phyloP scores from a whole-genome alignment of 1,140 invertebrate species.

The silkworm (Bombyx mori) region DNA sequence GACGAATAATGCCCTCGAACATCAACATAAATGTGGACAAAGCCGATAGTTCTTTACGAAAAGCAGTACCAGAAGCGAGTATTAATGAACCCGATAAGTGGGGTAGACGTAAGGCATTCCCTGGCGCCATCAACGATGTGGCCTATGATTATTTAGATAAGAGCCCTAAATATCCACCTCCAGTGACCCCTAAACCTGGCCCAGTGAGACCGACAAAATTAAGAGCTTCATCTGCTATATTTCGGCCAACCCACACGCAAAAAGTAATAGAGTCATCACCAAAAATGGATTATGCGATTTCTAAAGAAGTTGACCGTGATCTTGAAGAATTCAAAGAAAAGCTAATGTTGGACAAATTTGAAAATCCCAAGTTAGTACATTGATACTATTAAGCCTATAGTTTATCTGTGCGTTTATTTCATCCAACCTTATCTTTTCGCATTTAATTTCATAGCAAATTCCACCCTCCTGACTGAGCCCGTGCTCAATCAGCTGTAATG shows the following conservation, averaged over 20 bases:
- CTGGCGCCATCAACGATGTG: slow-evolving; percentile 4
- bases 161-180: slow-evolving; percentile 17
- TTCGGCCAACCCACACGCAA: slow-evolving; percentile 12
- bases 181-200: slow-evolving; percentile 20
- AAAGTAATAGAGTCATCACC: slow-evolving; percentile 3
- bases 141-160: slow-evolving; percentile 4
- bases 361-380: slow-evolving; percentile 17
- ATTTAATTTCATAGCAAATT: too few relatives aligned
- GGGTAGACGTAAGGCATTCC: slow-evolving; percentile 12
- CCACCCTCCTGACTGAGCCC: too few relatives aligned
- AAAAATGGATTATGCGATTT: slow-evolving; percentile 10
- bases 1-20: slow-evolving; percentile 5
- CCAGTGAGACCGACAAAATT: slow-evolving; percentile 22
- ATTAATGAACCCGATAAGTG: slow-evolving; percentile 18
- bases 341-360: slow-evolving; percentile 15
- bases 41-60: slow-evolving; percentile 12
- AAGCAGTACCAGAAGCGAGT: slow-evolving; percentile 18
- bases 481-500: too few relatives aligned
- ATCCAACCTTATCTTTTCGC: too few relatives aligned
- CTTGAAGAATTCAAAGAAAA: slow-evolving; percentile 24
- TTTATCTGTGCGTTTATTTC: neutral
- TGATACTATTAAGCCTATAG: neutral
- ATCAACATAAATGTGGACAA: neutral
- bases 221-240: slow-evolving; percentile 7
- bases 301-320: slow-evolving; percentile 26